Base-by-base conservation (phyloP, 2,888 invertebrate genomes). In the Syrphus vitripennis region DNA sequence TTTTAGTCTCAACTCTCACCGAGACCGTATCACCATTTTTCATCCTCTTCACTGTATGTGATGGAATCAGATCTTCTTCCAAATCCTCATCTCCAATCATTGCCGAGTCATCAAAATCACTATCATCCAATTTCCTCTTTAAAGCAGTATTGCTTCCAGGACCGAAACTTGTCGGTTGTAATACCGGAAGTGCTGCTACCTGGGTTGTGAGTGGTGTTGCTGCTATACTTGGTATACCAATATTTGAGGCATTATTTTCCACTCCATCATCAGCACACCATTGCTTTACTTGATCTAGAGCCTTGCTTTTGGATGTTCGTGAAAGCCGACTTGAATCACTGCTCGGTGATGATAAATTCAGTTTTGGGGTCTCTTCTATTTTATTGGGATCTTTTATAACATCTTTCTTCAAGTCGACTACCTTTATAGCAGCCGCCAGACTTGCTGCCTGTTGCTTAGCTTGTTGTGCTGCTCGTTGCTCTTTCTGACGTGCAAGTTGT, bases 231-330 rank as follows among this genome's bases (percentile, higher is more conserved):
- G 76, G 31, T 24, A 53, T 74, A 5, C 67, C 76, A 83, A 24
- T 90, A 81, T 19, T 91, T 90, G 21, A 9, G 2, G 34, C 69
- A 88, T 87, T 67, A 14, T 84, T 82, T 19, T 90, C 92, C 1
- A 94, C 94, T 21, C 94, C 94, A 6, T 94, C 95, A 9, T 89
- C 88, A 14, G 96, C 96, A 88, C 96, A 96, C 97, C 97, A 97
- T 81, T 95, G 95, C 90, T 97, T 97, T 74, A 97, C 96, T 91
- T 97, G 96, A 91, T 96, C 96, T 91, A 97, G 93, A 0, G 97
- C 97, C 88, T 96, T 96, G 63, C 95, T 95, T 91, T 97, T 97
- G 89, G 97, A 96, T 34, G 90, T 90, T 9, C 91, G 90, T 16
- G 90, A 90, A 3, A 91, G 90, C 4, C 92, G 95, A 29, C 87